Evolutionary conservation across 1,140 invertebrate species (phyloP), one percentile per base, ranked within the genome.

Genomic region (Acyrthosiphon pisum): DNA sequence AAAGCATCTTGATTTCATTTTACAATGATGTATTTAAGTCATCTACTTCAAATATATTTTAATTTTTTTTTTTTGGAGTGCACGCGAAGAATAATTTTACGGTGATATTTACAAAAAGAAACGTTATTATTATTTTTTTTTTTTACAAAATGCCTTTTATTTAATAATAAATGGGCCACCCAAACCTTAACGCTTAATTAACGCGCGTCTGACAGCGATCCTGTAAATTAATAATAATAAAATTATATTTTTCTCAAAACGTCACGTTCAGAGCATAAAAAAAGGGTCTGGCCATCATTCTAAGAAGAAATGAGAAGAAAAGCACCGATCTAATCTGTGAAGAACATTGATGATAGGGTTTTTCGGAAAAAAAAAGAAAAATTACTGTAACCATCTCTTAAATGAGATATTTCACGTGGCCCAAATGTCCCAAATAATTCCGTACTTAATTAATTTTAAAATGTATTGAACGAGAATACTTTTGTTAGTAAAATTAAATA

Each of bases 181-280:
- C 53, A 44, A 44, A 90, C 37, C 56, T 90, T 68, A 68, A 68
- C 41, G 37, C 37, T 68, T 68, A 90, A 90, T 90, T 90, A 90
- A 90, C 89, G 56, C 26, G 37, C 37, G 23, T 30, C 35, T 44
- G 88, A 60, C 50, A 60, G 88, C 35, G 9, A 30, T 44, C 37
- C 89, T 44, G 53, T 44, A 44, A 68, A 68, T 90, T 60, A 90
- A 68, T 90, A 60, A 90, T 41, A 44, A 90, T 90, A 68, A 60
- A 90, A 68, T 90, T 68, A 44, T 46, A 68, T 68, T 60, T 90
- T 68, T 44, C 26, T 68, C 37, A n/a, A 90, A 90, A 60, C 56
- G 56, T 90, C 53, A 60, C 89, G 37, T 60, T 60, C 6, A 4
- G 14, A 44, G 53, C 6, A 30, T 56, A 46, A 89, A 89, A 89